A percentile compares a stretch with the other conserved stretches of the same genome.
Conservation (phyloP, 2,888 invertebrate genomes). For the Horisme vitalbata region DNA sequence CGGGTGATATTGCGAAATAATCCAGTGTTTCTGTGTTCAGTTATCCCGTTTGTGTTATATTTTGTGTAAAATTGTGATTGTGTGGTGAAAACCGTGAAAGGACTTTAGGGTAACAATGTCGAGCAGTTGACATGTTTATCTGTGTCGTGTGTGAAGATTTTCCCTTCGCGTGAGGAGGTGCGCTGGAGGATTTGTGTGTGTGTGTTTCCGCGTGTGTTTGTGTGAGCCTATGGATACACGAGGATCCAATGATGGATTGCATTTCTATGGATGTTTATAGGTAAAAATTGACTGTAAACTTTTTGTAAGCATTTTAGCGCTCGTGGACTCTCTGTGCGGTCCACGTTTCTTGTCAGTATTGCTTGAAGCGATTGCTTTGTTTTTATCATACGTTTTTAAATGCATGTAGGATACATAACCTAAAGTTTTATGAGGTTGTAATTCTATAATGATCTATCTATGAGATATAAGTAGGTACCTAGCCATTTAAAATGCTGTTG, state of each 20-base stretch:
- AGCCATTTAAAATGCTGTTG: too few species aligned
- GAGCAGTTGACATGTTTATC: constrained; percentile 83
- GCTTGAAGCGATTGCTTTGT: constrained; percentile 54
- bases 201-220: constrained; percentile 69
- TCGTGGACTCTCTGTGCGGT: constrained; percentile 46
- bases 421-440: too few species aligned
- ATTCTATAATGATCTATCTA: too few species aligned
- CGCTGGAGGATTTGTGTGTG: constrained; percentile 71
- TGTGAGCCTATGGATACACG: constrained; percentile 65
- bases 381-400: constrained; percentile 44
- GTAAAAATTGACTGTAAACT: constrained; percentile 69
- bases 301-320: constrained; percentile 53
- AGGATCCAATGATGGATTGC: constrained; percentile 81
- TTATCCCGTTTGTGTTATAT: constrained; percentile 71
- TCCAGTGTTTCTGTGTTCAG: constrained; percentile 74
- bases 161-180: constrained; percentile 82
- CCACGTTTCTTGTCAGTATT: constrained; percentile 39
- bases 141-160: constrained; percentile 83
- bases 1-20: constrained; percentile 76
- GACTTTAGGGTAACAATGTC: constrained; percentile 81
- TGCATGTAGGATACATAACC: too few species aligned
- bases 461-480: too few species aligned
- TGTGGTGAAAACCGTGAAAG: constrained; percentile 78
- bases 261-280: constrained; percentile 77
- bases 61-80: constrained; percentile 70